Base-by-base conservation (phyloP, 2,113 vertebrate genomes). In the Colius striatus region DNA sequence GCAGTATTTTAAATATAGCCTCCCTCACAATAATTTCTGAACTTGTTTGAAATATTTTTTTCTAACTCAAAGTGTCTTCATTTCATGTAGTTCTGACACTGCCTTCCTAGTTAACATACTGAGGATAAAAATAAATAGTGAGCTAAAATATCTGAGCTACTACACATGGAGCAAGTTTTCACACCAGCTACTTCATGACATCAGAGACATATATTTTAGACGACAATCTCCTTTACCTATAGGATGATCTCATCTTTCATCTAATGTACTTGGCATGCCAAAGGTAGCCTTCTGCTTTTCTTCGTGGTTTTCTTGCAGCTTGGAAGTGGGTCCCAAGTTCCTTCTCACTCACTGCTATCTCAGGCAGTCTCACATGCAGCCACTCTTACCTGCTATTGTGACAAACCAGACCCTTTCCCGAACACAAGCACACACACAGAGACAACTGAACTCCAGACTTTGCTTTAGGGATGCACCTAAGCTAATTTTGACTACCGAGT, bases 131-230 rank as follows among this genome's bases (percentile, higher is more conserved):
- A 96, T 90, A 89, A 92, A 80, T 38, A 86, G 79, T 71, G 75
- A 96, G 30, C 68, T 94, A 86, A 95, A 96, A 95, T 96, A 96
- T 88, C 87, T 74, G n/a, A 95, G 68, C 68, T 94, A 91, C 93
- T 91, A 94, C 65, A 94, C 74, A 80, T n/a, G 4, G 9, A 94
- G 75, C 68, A 95, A 88, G 65, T 81, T 95, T 93, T 95, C 94
- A 96, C 76, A 97, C 87, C 73, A 93, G 60, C 79, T 92, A 86
- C 79, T 94, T 85, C 72, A 93, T 91, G 88, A 96, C 82, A 86
- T 95, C 88, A 96, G 88, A 94, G 83, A 90, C n/a, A 84, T 77
- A 63, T 74, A 89, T 91, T 94, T 94, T 75, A 95, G 70, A 81
- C 57, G 83, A 96, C 75, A 81, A 57, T 68, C 85, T 92, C 61